Evolutionary conservation across 2,888 invertebrate genomes (phyloP), one percentile per base, ranked within the genome.

Genomic region (Netelia virgata): DNA sequence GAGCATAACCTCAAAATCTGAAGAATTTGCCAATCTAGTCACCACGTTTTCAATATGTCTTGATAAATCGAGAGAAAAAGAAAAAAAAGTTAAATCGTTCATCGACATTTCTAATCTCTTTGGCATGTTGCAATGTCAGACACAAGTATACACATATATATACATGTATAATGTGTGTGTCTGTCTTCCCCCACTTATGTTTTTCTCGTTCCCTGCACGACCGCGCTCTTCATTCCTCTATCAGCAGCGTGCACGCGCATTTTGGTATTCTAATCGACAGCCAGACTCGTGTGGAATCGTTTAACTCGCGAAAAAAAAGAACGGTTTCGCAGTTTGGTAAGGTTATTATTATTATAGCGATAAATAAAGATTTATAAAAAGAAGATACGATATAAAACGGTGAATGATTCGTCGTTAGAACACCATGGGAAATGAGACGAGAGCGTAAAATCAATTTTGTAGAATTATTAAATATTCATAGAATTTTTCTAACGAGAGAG

Each of bases 1-100:
- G 50, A 64, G 81, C 86, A 82, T 87, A 87, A 87, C 86, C 87
- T 86, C 82, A 50, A 84, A 77, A 75, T 63, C 63, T 82, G 55
- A 59, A 59, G 10, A 59, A 59, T 20, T 47, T 47, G 11, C 47
- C 1, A 3, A 20, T 20, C 20, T 9, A 59, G 16, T 3, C 6
- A 16, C 55, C 55, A 16, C 8, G 16, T 23, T 59, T 20, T 59
- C 57, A 23, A 59, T 18, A 59, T 23, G 1, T 23, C 5, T 10
- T 10, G 57, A 59, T 59, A 11, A 59, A 23, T 59, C 18, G 6
- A 20, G 10, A 9, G 10, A 18, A 59, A 59, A 23, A 23, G 23
- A 20, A 47, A 11, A 47, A 9, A 11, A 47, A 47, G 11, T 47
- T 47, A 1, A 14, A 14, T 47, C 14, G 1, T 47, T 47, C 11